Conservation (phyloP, 2,888 invertebrate genomes). For the Morinoia aosen region DNA sequence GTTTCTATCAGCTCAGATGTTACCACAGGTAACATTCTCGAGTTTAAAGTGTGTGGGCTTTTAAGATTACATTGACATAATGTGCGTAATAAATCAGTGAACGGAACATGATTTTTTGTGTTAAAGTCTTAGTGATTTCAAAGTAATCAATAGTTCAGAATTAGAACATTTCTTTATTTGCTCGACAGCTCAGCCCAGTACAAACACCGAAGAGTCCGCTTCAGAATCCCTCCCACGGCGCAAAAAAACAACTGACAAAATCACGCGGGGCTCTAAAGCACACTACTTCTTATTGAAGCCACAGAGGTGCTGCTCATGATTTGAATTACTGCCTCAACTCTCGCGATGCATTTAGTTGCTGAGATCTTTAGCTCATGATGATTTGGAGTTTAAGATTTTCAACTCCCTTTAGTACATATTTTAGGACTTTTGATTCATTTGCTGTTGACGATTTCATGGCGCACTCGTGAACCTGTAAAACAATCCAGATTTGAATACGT, state of each 20-base stretch:
- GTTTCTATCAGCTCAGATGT: no score
- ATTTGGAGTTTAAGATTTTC: background rate
- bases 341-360: no score
- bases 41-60: no score
- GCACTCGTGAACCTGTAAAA: background rate
- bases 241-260: background rate
- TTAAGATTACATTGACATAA: no score
- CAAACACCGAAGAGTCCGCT: no score
- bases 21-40: no score
- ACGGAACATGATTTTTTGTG: no score
- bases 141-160: no score
- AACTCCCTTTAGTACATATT: background rate
- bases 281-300: background rate
- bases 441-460: background rate
- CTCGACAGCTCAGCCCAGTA: no score
- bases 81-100: no score
- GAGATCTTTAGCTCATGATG: background rate
- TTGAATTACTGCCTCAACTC: background rate
- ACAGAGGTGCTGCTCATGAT: background rate
- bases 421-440: background rate
- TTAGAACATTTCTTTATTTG: no score
- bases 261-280: background rate
- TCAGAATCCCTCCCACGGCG: background rate
- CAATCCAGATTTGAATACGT: background rate
- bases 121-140: no score